Conservation (phyloP, 2,797 vertebrate species). For the Chanos chanos region DNA sequence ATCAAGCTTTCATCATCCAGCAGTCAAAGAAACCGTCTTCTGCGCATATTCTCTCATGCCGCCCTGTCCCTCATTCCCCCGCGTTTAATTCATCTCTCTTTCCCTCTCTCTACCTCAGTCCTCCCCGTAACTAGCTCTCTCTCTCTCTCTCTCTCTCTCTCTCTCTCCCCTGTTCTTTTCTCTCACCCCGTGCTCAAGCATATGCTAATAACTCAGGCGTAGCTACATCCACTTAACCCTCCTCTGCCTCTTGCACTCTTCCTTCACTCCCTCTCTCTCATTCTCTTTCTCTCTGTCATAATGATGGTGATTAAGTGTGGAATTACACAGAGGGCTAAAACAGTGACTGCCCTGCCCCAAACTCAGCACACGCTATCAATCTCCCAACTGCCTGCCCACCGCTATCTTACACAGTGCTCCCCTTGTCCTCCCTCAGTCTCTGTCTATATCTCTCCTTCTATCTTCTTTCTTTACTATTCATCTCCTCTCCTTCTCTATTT, state of each 20-base stretch:
- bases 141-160: slow-evolving; percentile 13
- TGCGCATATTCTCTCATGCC: slow-evolving; percentile 54
- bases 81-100: slow-evolving; percentile 71
- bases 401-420: slow-evolving; percentile 25
- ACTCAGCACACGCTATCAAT: slow-evolving; percentile 56
- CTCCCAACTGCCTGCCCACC: slow-evolving; percentile 41
- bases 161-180: slow-evolving; percentile 6
- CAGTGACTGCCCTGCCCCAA: slow-evolving; percentile 47
- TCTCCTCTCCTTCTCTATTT: slow-evolving; percentile 23
- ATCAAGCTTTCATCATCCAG: slow-evolving; percentile 74
- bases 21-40: slow-evolving; percentile 50
- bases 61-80: slow-evolving; percentile 61
- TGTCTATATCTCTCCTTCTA: slow-evolving; percentile 37
- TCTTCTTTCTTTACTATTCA: slow-evolving; percentile 13
- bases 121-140: not conserved
- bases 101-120: slow-evolving; percentile 13
- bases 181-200: slow-evolving; percentile 27
- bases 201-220: slow-evolving; percentile 46
- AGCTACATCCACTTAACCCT: slow-evolving; percentile 43
- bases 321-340: slow-evolving; percentile 48
- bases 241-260: slow-evolving; percentile 37
- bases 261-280: not conserved
- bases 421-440: slow-evolving; percentile 34
- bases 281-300: slow-evolving; percentile 42
- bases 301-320: slow-evolving; percentile 55